Percentiles rank a stretch among this genome's conserved stretches.
These are phyloP conservation scores for Lasioglossum calceatum DNA, from an alignment of 2,888 invertebrate genomes.

Conservation along the genomic window DNA sequence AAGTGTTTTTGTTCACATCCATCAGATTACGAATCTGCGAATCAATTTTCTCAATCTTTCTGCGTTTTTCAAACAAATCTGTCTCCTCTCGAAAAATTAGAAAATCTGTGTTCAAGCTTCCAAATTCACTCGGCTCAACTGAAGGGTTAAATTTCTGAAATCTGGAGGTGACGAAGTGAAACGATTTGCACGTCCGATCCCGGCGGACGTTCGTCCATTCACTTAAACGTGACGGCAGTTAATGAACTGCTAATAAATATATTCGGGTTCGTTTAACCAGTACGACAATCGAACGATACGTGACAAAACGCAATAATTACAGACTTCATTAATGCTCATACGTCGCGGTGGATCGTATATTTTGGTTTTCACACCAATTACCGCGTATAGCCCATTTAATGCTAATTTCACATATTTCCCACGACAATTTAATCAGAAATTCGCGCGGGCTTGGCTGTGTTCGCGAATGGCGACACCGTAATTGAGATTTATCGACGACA, in stretches of 20 bases:
- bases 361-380: slow-evolving; percentile 70
- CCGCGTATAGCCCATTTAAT: slow-evolving; percentile 60
- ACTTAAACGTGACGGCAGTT: slow-evolving; percentile 46
- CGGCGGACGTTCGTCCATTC: background rate
- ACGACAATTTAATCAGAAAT: slow-evolving; percentile 67
- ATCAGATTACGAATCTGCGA: too few relatives aligned
- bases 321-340: slow-evolving; percentile 69
- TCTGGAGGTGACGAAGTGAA: background rate
- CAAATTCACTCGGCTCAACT: too few relatives aligned
- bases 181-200: background rate
- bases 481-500: slow-evolving; percentile 62
- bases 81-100: too few relatives aligned
- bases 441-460: background rate
- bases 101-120: too few relatives aligned
- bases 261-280: slow-evolving; percentile 52
- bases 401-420: slow-evolving; percentile 68
- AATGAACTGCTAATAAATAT: slow-evolving; percentile 61
- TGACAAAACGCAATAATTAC: slow-evolving; percentile 67
- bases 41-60: background rate
- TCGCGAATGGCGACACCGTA: slow-evolving; percentile 23
- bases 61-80: background rate
- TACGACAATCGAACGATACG: slow-evolving; percentile 61
- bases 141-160: background rate
- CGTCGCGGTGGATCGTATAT: slow-evolving; percentile 54
- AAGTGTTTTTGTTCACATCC: too few relatives aligned